Base-by-base conservation (phyloP, 2,888 invertebrate species). In the Aleiodes leptofemur region DNA sequence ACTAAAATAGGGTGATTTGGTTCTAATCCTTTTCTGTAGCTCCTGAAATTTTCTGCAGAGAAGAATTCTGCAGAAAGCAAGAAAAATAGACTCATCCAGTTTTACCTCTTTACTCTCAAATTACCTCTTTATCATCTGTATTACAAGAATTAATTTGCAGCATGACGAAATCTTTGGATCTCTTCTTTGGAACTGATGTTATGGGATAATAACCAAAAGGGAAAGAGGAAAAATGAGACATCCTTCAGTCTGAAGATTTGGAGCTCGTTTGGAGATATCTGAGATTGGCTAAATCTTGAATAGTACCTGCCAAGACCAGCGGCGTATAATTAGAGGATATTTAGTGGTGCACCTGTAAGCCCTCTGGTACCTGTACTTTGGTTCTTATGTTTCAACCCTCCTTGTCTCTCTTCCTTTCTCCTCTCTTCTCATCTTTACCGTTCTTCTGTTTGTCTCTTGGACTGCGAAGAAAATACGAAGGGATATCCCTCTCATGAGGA, bases 341-440 rank as follows among this genome's bases (percentile, higher is more conserved):
- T 85, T 83, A 84, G 82, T 79, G 80, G 81, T 85, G 84, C 86
- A 86, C 86, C 86, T 86, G 86, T 84, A 82, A 83, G 80, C 73
- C 51, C 71, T 78, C 59, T 68, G 70, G 57, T 61, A 43, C 66
- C 74, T 72, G 72, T 70, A 76, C 43, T 70, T 72, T 43, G 66
- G 48, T 4, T 72, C 66, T 74, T 72, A 59, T 50, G 48, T 68
- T 57, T 59, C 57, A 69, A 13, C 56, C n/a, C 14, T 76, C 64
- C 69, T 69, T 48, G 50, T 23, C 14, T 38, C 31, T 61, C 71
- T 61, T 29, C 55, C 57, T 56, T 9, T 38, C 53, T 53, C 13
- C 56, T 53, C 74, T 57, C 34, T 57, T 68, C 55, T 38, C 11
- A 16, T 31, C 64, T 29, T 9, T 14, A 73, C 57, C 69, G 61